Evolutionary conservation across 2,888 invertebrate genomes (phyloP).

Genomic region (Onchidella celtica): DNA sequence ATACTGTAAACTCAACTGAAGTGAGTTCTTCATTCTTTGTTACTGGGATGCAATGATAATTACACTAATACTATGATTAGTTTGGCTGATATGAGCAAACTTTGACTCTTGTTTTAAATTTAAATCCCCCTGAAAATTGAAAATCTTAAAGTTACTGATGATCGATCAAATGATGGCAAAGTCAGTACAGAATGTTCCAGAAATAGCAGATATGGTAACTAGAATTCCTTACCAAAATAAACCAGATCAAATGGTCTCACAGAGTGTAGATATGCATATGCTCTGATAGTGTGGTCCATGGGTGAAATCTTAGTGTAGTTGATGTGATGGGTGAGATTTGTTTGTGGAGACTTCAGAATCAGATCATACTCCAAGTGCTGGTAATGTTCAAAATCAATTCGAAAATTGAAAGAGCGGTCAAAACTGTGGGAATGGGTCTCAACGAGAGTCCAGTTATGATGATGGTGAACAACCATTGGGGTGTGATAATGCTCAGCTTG

Average conservation of each 20-base stretch:
- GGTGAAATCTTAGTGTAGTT: conserved; percentile 24
- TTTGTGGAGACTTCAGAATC: conserved; percentile 16
- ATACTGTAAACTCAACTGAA: too few relatives aligned
- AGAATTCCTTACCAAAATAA: conserved; percentile 15
- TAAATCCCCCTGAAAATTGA: too few relatives aligned
- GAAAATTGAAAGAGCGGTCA: conserved; percentile 31
- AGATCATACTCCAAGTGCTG: conserved; percentile 30
- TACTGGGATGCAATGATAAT: too few relatives aligned
- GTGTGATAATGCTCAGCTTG: conserved; percentile 24
- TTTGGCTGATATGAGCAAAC: too few relatives aligned
- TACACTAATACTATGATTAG: too few relatives aligned
- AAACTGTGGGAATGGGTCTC: conserved; percentile 20
- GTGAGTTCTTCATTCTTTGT: too few relatives aligned
- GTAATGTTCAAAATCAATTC: conserved; percentile 24
- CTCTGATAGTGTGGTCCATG: conserved; percentile 11
- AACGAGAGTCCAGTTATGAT: conserved; percentile 32
- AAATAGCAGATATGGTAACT: too few relatives aligned
- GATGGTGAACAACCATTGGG: conserved; percentile 12
- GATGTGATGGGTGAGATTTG: conserved; percentile 37
- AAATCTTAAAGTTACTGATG: too few relatives aligned
- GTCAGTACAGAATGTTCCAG: too few relatives aligned
- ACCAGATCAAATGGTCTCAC: conserved; percentile 19
- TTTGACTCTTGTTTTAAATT: too few relatives aligned
- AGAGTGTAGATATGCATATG: conserved; percentile 21
- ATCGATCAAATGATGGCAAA: too few relatives aligned